Conservation (phyloP, 2,888 invertebrate species). For the Drosophila differens region DNA sequence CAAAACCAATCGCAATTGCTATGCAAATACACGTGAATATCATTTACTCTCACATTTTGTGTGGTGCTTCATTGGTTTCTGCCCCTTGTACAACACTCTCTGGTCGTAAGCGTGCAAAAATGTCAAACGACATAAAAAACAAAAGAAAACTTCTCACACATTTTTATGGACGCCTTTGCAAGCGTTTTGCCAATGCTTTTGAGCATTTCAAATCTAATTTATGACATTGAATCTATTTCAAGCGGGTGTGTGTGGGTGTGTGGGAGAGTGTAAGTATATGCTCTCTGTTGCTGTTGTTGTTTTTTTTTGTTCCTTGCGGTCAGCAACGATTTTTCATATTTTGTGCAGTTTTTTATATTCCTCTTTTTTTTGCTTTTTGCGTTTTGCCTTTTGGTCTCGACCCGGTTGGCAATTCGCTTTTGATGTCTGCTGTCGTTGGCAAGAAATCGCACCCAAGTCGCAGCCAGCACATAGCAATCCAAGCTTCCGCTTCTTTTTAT, state of each 20-base stretch:
- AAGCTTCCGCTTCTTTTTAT: slow-evolving; percentile 23
- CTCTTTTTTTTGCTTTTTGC: slow-evolving; percentile 25
- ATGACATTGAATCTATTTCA: slow-evolving; percentile 80
- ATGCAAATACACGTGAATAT: slow-evolving; percentile 77
- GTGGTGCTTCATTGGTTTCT: slow-evolving; percentile 61
- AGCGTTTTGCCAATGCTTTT: slow-evolving; percentile 56
- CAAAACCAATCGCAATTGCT: slow-evolving; percentile 65
- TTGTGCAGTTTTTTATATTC: slow-evolving; percentile 59
- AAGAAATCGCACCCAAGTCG: slow-evolving; percentile 69
- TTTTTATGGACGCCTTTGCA: slow-evolving; percentile 69
- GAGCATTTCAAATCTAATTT: slow-evolving; percentile 81
- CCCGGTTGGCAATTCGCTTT: slow-evolving; percentile 48
- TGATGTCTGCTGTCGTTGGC: slow-evolving; percentile 73
- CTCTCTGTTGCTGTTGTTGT: slow-evolving; percentile 5
- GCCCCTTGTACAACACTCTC: neutral
- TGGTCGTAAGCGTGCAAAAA: slow-evolving; percentile 39
- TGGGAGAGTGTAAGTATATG: slow-evolving; percentile 23
- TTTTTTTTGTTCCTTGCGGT: slow-evolving; percentile 54
- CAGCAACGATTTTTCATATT: slow-evolving; percentile 79
- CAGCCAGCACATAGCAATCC: slow-evolving; percentile 35
- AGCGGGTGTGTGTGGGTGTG: slow-evolving; percentile 16
- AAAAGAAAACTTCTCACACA: slow-evolving; percentile 69
- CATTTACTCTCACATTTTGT: slow-evolving; percentile 70
- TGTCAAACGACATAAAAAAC: slow-evolving; percentile 49
- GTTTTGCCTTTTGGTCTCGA: slow-evolving; percentile 40